Evolutionary conservation across 2,113 vertebrate genomes (phyloP).

Genomic region (Chaetodon auriga): DNA sequence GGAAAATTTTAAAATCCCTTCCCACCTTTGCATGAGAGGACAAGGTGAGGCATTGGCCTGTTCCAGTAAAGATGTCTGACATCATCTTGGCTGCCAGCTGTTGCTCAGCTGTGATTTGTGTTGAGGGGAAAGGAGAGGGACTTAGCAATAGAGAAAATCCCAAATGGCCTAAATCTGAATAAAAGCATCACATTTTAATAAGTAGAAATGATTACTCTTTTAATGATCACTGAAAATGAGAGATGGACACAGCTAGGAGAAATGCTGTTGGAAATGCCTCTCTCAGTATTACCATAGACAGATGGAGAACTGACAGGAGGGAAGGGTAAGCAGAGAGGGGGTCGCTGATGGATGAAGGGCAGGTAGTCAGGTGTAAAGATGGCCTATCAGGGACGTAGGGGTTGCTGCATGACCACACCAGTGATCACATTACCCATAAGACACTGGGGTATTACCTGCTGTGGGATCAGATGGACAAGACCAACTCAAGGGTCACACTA

Average conservation of each 20-base stretch:
- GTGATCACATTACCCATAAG: constrained; percentile 55
- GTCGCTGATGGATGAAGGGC: constrained; percentile 52
- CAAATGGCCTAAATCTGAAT: neutral
- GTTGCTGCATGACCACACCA: constrained; percentile 33
- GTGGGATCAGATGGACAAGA: constrained; percentile 26
- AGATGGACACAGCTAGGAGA: neutral
- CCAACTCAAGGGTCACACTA: constrained; percentile 43
- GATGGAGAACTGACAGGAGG: constrained; percentile 53
- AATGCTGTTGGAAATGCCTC: neutral
- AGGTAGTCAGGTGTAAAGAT: constrained; percentile 56
- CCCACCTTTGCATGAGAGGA: neutral
- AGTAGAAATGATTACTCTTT: neutral
- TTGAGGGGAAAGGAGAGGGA: neutral
- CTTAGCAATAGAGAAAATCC: neutral
- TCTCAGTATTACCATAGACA: constrained; percentile 38
- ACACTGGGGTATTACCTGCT: constrained; percentile 35
- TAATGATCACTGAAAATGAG: neutral
- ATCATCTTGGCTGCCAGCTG: constrained; percentile 31
- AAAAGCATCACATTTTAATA: neutral
- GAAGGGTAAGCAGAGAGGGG: constrained; percentile 31
- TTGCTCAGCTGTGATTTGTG: constrained; percentile 10
- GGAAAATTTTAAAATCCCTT: neutral
- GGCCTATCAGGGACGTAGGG: constrained; percentile 19
- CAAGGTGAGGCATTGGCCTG: constrained; percentile 4
- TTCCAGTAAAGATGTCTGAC: constrained; percentile 22